phyloP scores from a whole-genome alignment of 2,888 invertebrate species.

The Leptopilina syphax region DNA sequence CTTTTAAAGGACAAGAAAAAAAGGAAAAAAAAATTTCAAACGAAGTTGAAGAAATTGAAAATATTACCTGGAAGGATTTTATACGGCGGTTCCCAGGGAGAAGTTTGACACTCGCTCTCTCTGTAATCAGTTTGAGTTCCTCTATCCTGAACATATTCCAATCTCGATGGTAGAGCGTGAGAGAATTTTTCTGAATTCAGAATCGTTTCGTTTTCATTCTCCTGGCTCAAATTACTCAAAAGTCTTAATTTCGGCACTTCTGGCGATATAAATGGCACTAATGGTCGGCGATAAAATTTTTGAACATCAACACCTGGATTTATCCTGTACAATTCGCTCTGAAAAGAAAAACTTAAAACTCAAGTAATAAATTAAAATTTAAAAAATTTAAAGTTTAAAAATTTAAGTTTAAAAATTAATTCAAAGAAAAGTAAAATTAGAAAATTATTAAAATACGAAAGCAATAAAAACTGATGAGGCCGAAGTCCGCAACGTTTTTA shows the following conservation, averaged over 20 bases:
- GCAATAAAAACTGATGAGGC: too few relatives aligned
- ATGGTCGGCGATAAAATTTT: conserved; percentile 53
- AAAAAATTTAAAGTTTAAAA: neutral
- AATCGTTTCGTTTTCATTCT: conserved; percentile 45
- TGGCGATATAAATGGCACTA: conserved; percentile 54
- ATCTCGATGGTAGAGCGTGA: conserved; percentile 48
- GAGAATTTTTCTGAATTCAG: conserved; percentile 52
- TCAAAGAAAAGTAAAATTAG: too few relatives aligned
- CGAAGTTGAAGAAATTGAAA: neutral
- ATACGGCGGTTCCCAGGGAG: conserved; percentile 86
- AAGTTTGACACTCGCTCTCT: conserved; percentile 87
- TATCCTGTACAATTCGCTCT: conserved; percentile 3
- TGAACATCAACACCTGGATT: conserved; percentile 35
- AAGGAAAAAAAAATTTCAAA: neutral
- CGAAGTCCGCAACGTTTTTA: too few relatives aligned
- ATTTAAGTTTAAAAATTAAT: neutral
- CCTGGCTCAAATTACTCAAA: conserved; percentile 45
- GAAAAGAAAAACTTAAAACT: neutral
- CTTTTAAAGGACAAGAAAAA: conserved; percentile 1
- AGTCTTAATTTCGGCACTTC: conserved; percentile 49
- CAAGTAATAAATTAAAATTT: neutral
- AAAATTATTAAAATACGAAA: too few relatives aligned
- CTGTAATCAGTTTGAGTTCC: conserved; percentile 85
- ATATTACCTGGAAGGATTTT: conserved; percentile 71
- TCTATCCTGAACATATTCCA: conserved; percentile 70